Conservation (phyloP, 2,888 invertebrate species). For the Caenorhabditis becei region DNA sequence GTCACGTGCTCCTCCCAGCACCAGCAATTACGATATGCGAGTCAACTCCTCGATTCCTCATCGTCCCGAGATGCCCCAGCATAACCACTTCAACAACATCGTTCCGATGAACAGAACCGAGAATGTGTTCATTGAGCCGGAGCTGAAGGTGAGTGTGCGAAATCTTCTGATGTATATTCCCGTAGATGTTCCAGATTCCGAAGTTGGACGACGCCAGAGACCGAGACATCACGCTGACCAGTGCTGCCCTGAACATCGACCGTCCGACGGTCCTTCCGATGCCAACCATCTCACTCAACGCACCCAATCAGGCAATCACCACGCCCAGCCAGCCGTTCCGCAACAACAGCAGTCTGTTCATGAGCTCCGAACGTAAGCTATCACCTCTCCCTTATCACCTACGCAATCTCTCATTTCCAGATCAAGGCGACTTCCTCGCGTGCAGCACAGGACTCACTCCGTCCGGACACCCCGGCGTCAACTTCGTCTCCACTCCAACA, state of each 20-base stretch:
- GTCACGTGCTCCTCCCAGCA: constrained; percentile 10
- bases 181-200: constrained; percentile 12
- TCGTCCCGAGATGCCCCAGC: background rate
- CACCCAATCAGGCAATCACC: constrained; percentile 29
- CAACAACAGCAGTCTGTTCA: constrained; percentile 16
- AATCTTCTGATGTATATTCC: background rate
- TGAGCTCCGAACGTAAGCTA: constrained; percentile 32
- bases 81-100: constrained; percentile 1
- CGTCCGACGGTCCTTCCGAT: constrained; percentile 52
- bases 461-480: constrained; percentile 56
- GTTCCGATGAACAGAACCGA: constrained; percentile 16
- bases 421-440: constrained; percentile 41
- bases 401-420: no score
- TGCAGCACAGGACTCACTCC: constrained; percentile 67
- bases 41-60: constrained; percentile 31
- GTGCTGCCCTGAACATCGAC: constrained; percentile 44
- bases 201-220: constrained; percentile 36
- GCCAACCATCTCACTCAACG: constrained; percentile 17
- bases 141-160: constrained; percentile 24
- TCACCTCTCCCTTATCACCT: background rate
- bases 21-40: constrained; percentile 28
- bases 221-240: constrained; percentile 36
- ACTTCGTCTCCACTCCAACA: constrained; percentile 66
- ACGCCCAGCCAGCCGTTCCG: constrained; percentile 47
- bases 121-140: constrained; percentile 50